Base-by-base conservation (phyloP, 2,113 vertebrate species). In the Mesoclemmys tuberculata region DNA sequence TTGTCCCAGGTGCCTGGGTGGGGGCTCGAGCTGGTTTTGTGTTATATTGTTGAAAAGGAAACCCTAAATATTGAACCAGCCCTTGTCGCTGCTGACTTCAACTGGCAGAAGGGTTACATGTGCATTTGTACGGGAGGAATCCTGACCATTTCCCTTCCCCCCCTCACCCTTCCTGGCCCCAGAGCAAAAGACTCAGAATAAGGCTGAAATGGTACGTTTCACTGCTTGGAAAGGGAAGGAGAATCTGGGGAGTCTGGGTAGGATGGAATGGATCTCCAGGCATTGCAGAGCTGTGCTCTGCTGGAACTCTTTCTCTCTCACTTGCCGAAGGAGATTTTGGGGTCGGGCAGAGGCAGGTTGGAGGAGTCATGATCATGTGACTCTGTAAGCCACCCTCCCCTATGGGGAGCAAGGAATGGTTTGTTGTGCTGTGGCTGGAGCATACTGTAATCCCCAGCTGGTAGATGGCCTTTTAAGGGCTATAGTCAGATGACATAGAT, bases 121-220 rank as follows among this genome's bases (percentile, higher is more conserved):
- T 49, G 49, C 49, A 56, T 92, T 35, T 3, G 10, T 68, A 51
- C 3, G 52, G 64, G 77, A 80, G 29, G 71, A 46, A 61, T 87
- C 58, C 27, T 84, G 41, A 0, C 1, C 5, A 7, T 24, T 80
- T 2, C 0, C 21, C 51, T 82, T 61, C 77, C 68, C 68, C 84
- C 35, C 74, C 56, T 49, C 10, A 10, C 13, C 49, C 12, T 10
- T 49, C 10, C 49, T 49, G 46, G 49, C 49, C 13, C 49, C 49
- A 58, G 74, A 89, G 38, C 64, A 75, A 80, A 87, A 91, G 41
- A 46, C 38, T 88, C 71, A 56, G 16, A 19, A 27, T 58, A 82
- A 38, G 71, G 10, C 52, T 51, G 51, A 85, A 84, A 46, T 27
- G 13, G 49, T 49, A 38, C 3, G 4, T 77, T 21, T 79, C 79